Conservation (phyloP, 2,113 vertebrate species). For the Austrofundulus limnaeus region DNA sequence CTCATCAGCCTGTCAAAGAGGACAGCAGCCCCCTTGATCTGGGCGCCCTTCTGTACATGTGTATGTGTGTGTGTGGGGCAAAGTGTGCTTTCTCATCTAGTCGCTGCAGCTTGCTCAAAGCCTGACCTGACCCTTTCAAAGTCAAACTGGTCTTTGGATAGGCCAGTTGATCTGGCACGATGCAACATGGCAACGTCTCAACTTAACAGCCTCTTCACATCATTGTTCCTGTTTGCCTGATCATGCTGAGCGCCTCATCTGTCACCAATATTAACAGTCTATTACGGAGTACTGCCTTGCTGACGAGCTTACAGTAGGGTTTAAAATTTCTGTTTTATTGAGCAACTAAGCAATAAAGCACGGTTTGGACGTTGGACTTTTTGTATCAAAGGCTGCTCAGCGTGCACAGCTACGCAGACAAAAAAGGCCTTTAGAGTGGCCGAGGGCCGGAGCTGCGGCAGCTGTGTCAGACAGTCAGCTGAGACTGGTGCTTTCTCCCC, state of each 20-base stretch:
- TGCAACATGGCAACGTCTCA: conserved; percentile 27
- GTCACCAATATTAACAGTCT: conserved; percentile 28
- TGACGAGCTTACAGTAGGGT: conserved; percentile 20
- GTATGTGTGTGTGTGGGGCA: conserved; percentile 36
- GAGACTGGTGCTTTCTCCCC: conserved; percentile 39
- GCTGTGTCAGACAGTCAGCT: conserved; percentile 69
- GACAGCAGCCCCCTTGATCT: conserved; percentile 69
- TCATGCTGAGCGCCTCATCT: conserved; percentile 31
- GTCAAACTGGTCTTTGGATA: conserved; percentile 52
- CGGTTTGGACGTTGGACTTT: conserved; percentile 48
- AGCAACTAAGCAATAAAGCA: conserved; percentile 22
- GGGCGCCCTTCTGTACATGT: conserved; percentile 36
- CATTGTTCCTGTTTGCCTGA: conserved; percentile 29
- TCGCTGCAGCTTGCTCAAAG: conserved; percentile 40
- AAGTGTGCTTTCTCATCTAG: conserved; percentile 58
- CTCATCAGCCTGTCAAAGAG: conserved; percentile 71
- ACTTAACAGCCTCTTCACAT: conserved; percentile 30
- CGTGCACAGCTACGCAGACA: conserved; percentile 33
- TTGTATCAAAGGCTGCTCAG: conserved; percentile 46
- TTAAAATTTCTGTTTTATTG: conserved; percentile 1
- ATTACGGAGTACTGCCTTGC: neutral
- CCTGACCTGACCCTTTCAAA: conserved; percentile 61
- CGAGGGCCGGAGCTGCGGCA: conserved; percentile 61
- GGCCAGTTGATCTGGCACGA: conserved; percentile 32
- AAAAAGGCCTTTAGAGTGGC: conserved; percentile 54